Conservation (phyloP, 2,113 vertebrate species). For the Anser cygnoides region DNA sequence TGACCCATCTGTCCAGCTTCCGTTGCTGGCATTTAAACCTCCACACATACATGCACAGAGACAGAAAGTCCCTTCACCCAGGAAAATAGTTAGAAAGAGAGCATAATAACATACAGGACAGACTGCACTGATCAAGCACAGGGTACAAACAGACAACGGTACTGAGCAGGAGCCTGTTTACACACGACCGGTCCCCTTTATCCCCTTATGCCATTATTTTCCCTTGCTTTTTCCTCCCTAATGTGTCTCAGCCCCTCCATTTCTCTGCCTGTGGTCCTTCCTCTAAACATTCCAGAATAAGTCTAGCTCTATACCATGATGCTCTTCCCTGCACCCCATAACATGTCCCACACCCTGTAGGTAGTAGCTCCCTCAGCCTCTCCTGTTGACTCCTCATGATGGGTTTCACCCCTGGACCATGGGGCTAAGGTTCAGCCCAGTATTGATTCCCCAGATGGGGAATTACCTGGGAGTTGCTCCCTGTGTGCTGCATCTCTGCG, state of each 20-base stretch:
- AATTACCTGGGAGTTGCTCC: background rate
- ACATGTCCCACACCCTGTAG: background rate
- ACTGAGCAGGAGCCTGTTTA: background rate
- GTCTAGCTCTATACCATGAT: background rate
- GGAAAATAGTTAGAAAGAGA: background rate
- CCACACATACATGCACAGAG: fast-evolving
- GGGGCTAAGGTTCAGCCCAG: background rate
- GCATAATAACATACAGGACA: background rate
- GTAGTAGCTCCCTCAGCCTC: background rate
- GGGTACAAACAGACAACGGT: background rate
- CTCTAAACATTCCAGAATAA: background rate
- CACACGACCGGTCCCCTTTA: background rate
- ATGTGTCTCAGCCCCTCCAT: fast-evolving
- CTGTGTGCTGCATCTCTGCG: background rate
- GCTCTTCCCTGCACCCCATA: background rate
- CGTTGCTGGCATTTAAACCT: background rate
- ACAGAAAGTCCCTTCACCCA: background rate
- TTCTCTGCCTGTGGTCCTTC: background rate
- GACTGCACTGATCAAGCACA: background rate
- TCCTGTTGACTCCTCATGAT: background rate
- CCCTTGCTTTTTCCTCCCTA: background rate
- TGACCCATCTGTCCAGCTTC: background rate
- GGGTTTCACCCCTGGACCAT: background rate
- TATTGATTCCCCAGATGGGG: background rate
- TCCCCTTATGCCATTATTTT: background rate